Evolutionary conservation across 92 coral and sea anemone species (phyloP), one percentile per base, ranked within the genome.

Genomic region (Diadumene lineata): DNA sequence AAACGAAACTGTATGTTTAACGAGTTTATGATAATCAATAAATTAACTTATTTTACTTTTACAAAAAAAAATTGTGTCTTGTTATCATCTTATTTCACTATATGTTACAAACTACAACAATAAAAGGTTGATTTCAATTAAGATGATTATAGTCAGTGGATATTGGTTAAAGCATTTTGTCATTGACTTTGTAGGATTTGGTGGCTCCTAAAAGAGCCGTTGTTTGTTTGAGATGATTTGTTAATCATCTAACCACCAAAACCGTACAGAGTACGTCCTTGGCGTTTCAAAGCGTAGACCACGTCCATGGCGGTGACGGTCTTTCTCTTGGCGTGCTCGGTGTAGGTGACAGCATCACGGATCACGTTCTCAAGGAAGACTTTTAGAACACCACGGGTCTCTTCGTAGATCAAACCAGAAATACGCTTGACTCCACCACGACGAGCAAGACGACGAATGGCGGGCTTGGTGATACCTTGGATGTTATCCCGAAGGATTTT

Each of bases 261-360:
- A 31, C 75, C 82, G 88, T 75, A 80, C 74, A 75, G 72, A 34
- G 81, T 88, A 33, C 86, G 84, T 51, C 76, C 76, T 71, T 71
- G 76, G 25, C 76, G 68, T 38, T 85, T 73, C 21, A 91, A 77
- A 24, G 97, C 97, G 55, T 91, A 90, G 79, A 90, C 96, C 34
- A 90, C 96, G 55, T 90, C 96, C 96, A 90, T 90, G 69, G 96
- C 89, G 31, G 96, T 90, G 69, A 90, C 96, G 17, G 96, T 90
- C 89, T 90, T 90, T 58, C 92, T 77, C 82, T 89, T 90, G 81
- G 97, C 97, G 90, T 90, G 96, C 82, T 90, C 92, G 62, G 96
- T 90, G 90, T 90, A 90, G 34, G 96, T 90, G 46, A 90, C 96
- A 69, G 96, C 92, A 80, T 90, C 96, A 31, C 96, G 92, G 90